Percentiles rank a stretch among this genome's conserved stretches.
phyloP scores from a whole-genome alignment of 2,797 vertebrate genomes.

The Catamblyrhynchus diadema region DNA sequence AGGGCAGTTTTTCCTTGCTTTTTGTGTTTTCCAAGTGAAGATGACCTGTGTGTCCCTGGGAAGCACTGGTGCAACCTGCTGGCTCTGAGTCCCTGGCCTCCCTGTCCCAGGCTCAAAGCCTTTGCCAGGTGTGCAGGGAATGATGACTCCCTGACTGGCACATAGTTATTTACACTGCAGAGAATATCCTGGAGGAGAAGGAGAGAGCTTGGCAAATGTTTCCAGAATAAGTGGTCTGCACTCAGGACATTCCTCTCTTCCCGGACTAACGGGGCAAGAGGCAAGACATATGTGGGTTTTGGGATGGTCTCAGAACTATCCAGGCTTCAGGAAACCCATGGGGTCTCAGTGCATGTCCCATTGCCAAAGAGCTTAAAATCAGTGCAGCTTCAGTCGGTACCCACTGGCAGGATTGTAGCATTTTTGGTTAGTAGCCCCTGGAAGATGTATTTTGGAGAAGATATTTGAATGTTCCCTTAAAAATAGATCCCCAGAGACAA shows the following conservation, averaged over 20 bases:
- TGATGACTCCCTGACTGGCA: background rate
- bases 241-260: fast-evolving
- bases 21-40: background rate
- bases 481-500: slow-evolving; percentile 20
- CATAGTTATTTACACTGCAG: background rate
- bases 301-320: background rate
- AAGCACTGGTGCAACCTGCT: background rate
- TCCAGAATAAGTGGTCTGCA: fast-evolving
- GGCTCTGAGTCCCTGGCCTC: background rate
- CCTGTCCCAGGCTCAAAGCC: background rate
- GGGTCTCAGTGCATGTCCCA: background rate
- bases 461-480: slow-evolving; percentile 17
- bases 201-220: background rate
- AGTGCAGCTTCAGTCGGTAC: background rate
- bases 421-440: background rate
- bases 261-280: background rate
- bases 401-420: background rate
- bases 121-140: background rate
- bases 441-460: slow-evolving; percentile 7
- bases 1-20: background rate
- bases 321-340: background rate
- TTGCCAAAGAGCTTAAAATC: background rate
- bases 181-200: background rate
- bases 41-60: background rate
- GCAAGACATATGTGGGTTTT: fast-evolving